Conservation (phyloP, 1,140 invertebrate species). For the Caenorhabditis inopinata region DNA sequence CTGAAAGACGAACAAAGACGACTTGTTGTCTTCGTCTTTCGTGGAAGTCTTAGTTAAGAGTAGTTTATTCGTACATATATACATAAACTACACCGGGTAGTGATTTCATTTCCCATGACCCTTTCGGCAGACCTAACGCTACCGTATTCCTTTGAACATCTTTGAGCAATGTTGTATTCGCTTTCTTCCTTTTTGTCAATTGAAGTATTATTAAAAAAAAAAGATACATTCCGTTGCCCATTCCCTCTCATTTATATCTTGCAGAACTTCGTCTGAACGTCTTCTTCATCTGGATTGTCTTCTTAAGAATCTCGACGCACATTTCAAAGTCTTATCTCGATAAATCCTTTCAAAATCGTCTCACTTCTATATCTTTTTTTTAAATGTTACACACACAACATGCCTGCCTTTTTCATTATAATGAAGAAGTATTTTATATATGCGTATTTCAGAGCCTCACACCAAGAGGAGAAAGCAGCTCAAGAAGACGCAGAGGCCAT, state of each 20-base stretch:
- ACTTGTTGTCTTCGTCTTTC: too few species aligned
- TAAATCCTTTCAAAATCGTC: background rate
- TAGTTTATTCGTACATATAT: too few species aligned
- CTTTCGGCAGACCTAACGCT: too few species aligned
- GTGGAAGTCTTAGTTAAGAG: too few species aligned
- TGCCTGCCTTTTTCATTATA: background rate
- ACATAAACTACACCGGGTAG: too few species aligned
- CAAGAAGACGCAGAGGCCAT: background rate
- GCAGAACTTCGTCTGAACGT: background rate
- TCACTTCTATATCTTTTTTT: background rate
- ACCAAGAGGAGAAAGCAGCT: background rate
- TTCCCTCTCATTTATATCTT: background rate
- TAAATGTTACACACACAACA: background rate
- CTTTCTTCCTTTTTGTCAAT: too few species aligned
- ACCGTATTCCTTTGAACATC: too few species aligned
- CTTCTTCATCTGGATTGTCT: slow-evolving; percentile 7
- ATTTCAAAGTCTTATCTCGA: background rate
- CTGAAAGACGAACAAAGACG: too few species aligned
- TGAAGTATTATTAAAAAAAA: too few species aligned
- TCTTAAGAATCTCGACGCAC: background rate
- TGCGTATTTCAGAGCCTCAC: background rate
- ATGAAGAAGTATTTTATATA: background rate
- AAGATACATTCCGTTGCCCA: too few species aligned
- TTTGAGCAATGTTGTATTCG: too few species aligned
- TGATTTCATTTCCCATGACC: too few species aligned